Evolutionary conservation across 2,797 vertebrate species (phyloP).

Genomic region (Channallabes apus): DNA sequence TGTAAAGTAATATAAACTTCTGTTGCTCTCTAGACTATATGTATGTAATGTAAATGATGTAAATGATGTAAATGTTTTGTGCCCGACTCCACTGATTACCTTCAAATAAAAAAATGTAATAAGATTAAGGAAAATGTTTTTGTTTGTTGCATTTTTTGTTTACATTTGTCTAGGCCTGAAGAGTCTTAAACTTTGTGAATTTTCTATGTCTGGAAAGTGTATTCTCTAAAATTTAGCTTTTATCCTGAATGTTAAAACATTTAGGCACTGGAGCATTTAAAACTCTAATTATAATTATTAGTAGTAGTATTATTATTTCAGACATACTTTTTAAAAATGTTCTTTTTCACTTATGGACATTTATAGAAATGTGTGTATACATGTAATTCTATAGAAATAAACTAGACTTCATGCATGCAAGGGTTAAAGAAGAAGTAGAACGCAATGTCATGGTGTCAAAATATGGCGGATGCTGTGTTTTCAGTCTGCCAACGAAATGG

Average conservation of each 20-base stretch:
- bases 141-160: background rate
- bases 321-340: background rate
- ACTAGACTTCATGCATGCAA: background rate
- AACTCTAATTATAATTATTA: background rate
- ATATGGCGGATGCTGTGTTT: background rate
- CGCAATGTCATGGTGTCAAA: background rate
- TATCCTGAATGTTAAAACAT: background rate
- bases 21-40: background rate
- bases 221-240: background rate
- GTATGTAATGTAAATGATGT: no score
- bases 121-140: background rate
- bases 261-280: no score
- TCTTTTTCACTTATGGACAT: background rate
- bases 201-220: background rate
- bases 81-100: background rate
- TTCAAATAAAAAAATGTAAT: background rate
- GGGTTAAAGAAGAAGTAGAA: background rate
- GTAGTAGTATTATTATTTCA: background rate
- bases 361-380: background rate
- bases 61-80: background rate
- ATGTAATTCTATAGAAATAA: background rate
- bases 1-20: background rate
- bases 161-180: background rate
- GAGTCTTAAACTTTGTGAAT: background rate
- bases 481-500: background rate